Evolutionary conservation across 2,113 vertebrate genomes (phyloP), one percentile per base, ranked within the genome.

Genomic region (Nothoprocta perdicaria): DNA sequence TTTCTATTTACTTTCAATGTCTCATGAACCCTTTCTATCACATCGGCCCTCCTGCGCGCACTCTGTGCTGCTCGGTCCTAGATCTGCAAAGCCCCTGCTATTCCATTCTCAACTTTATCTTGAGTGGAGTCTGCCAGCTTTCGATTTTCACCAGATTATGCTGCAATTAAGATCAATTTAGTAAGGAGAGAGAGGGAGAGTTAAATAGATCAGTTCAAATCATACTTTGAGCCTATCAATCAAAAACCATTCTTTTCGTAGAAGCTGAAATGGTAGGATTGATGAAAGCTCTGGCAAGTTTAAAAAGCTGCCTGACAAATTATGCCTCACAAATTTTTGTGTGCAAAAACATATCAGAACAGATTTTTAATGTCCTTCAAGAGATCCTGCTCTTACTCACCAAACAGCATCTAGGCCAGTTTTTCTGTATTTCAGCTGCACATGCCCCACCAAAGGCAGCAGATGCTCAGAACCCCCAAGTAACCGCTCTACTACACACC

Each of bases 111-210:
- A 24, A 79, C 9, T 21, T 21, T 69, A 14, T 50, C 76, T 72
- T 60, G 19, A 46, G 19, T 65, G 24, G 38, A 46, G 55, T 65
- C 67, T 92, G 23, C 14, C n/a, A 60, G 2, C 23, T 84, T 26
- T 75, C 84, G 46, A 71, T 60, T 93, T 89, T 67, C 33, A 79
- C 14, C 38, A 58, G 61, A 52, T 93, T 69, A 78, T 52, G 16
- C 27, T 60, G 12, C 6, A 41, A 58, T 85, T 85, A 63, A 63
- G 24, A 33, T 12, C 5, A 81, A 78, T 89, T 75, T 85, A 68
- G 13, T 27, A 48, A 79, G 41, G 48, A 41, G 31, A 41, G 52
- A 55, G 52, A 33, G 15, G 29, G 27, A 50, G 52, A 69, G 43
- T 53, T 10, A 75, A 81, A 83, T 48, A 66, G 3, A n/a, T 63